Base-by-base conservation (phyloP, 2,888 invertebrate genomes). In the Unio pictorum region DNA sequence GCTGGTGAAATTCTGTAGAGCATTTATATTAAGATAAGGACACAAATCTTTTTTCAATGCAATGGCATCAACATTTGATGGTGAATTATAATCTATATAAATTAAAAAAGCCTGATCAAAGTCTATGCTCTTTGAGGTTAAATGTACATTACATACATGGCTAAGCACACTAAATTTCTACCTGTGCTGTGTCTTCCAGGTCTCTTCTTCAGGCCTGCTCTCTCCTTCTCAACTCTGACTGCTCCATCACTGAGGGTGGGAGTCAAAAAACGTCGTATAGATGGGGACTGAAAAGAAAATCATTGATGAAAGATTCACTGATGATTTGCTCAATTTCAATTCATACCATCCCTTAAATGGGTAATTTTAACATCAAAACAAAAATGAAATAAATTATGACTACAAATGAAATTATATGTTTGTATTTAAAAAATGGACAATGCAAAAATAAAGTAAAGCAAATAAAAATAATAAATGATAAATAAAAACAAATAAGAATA, bases 171-270 rank as follows among this genome's bases (percentile, higher is more conserved):
- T 59, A 64, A 64, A 74, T 68, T 66, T 66, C 66, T 61, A 81
- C 81, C 76, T 69, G 81, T 66, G 55, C 81, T 79, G 7, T 87
- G 79, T 71, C 90, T 83, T n/a, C 85, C 79, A 64, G 87, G 87
- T 60, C 89, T 82, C 72, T 90, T 90, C 72, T 90, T 89, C 26
- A 88, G 74, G 64, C 86, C 87, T 56, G 85, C 76, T 73, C 88
- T 81, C 20, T 88, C 88, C 74, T 90, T 90, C 60, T 90, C 89
- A 55, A 87, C 69, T 64, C 85, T 69, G 18, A 73, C 75, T n/a
- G 87, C 84, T 55, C 86, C 86, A 75, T 90, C 90, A 73, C 89
- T 90, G 63, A 89, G 80, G n/a, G 89, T 87, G n/a, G 90, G 90
- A 26, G 88, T 87, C 72, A 90, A 84, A 79, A 86, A 90, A 72